Evolutionary conservation across 1,140 invertebrate species (phyloP).

Genomic region (Drosophila ironensis): DNA sequence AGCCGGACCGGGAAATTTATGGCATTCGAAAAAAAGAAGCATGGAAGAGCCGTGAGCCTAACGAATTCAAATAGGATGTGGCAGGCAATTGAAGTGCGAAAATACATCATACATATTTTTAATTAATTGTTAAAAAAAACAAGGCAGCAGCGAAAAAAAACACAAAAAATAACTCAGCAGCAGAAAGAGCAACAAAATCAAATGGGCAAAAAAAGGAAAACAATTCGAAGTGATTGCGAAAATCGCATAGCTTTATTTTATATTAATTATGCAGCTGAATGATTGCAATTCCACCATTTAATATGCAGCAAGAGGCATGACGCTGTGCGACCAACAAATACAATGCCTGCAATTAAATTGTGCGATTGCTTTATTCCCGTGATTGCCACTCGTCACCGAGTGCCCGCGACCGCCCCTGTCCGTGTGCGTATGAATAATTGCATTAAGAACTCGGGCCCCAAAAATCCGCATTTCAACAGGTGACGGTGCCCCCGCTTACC

Average conservation of each 20-base stretch:
- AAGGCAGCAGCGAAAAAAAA: conserved; percentile 17
- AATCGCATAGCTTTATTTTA: conserved; percentile 73
- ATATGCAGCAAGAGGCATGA: conserved; percentile 24
- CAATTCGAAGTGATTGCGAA: conserved; percentile 61
- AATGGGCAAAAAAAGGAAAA: conserved; percentile 24
- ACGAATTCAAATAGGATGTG: conserved; percentile 14
- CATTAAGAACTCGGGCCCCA: conserved; percentile 4
- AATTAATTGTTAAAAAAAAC: conserved; percentile 68
- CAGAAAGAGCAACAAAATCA: neutral
- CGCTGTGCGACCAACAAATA: conserved; percentile 22
- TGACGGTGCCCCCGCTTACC: conserved; percentile 30
- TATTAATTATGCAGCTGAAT: conserved; percentile 77
- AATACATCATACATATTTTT: conserved; percentile 60
- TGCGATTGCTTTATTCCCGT: conserved; percentile 28
- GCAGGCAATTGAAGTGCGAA: conserved; percentile 48
- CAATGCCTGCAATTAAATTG: conserved; percentile 38
- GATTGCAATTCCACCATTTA: conserved; percentile 64
- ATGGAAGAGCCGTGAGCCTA: conserved; percentile 5
- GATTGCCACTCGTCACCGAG: conserved; percentile 23
- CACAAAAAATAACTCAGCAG: neutral
- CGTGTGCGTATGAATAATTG: conserved; percentile 31
- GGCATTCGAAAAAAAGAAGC: neutral
- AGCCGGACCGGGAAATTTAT: conserved; percentile 25
- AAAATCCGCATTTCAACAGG: conserved; percentile 23
- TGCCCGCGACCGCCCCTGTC: neutral